A percentile compares a stretch with the other conserved stretches of the same genome.
phyloP scores from a whole-genome alignment of 2,113 vertebrate genomes.

The Tamias sibiricus region DNA sequence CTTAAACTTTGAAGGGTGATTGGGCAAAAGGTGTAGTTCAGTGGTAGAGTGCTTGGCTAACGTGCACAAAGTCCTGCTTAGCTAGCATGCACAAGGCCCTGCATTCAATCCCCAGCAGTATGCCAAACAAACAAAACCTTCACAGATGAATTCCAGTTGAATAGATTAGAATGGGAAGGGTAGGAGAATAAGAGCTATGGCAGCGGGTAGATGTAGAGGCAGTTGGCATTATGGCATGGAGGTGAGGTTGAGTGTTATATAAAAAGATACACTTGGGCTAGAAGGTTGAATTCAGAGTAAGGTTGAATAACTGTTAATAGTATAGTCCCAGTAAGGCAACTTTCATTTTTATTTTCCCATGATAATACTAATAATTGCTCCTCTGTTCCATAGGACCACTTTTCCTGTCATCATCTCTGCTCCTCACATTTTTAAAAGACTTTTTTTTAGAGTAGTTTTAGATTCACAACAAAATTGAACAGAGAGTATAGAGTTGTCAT shows the following conservation, averaged over 20 bases:
- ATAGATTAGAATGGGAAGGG: background rate
- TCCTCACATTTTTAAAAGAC: background rate
- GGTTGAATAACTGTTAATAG: background rate
- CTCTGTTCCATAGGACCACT: background rate
- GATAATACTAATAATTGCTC: constrained; percentile 2
- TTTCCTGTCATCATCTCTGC: background rate
- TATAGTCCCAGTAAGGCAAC: background rate
- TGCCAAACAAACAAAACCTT: too few relatives aligned
- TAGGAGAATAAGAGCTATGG: background rate
- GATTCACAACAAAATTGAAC: background rate
- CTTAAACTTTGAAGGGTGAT: background rate
- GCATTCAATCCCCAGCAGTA: too few relatives aligned
- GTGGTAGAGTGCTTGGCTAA: too few relatives aligned
- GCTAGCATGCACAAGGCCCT: too few relatives aligned
- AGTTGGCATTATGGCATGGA: background rate
- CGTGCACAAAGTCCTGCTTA: too few relatives aligned
- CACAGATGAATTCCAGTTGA: background rate
- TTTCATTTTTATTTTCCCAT: background rate
- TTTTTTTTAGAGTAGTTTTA: background rate
- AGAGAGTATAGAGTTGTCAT: background rate
- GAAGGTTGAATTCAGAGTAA: background rate
- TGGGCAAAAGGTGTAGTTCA: too few relatives aligned
- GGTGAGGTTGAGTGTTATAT: background rate
- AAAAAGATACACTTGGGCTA: background rate
- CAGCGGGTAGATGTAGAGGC: background rate